Evolutionary conservation across 1,140 invertebrate species (phyloP), one percentile per base, ranked within the genome.

Genomic region (Sesamia nonagrioides): DNA sequence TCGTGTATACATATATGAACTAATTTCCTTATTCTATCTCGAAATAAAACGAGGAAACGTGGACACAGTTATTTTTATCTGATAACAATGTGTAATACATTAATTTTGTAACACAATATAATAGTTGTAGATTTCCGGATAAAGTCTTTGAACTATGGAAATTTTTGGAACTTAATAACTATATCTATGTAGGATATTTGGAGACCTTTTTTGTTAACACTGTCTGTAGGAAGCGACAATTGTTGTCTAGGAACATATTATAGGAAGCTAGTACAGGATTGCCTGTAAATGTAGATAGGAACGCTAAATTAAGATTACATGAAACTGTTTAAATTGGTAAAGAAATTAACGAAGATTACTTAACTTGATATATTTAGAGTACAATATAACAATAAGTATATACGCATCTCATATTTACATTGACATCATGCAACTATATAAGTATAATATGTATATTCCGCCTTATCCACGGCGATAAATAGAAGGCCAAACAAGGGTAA

Each of bases 151-250:
- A 58, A 60, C 54, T 45, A 27, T 74, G 71, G 71, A 74, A 74
- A 45, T 9, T 74, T 72, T 60, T 42, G 9, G 33, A 6, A 21
- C n/a, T 66, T 42, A 74, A 15, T 58, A 21, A 18, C 71, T 73
- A 9, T 73, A 74, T 74, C 71, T 74, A 60, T 74, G 18, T 27
- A 74, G 71, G 71, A 74, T 74, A 56, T 74, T 8, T 42, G 13
- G 37, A 27, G n/a, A 37, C 8, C 13, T 15, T 40, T 42, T 73
- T 42, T 15, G 13, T 58, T 21, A 27, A 68, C 1, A 68, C 18
- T 27, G 17, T 50, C 17, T 48, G 6, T 69, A 69, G 42, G 66
- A 69, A 69, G 66, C 17, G 61, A 9, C 7, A 40, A 15, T 3
- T 13, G n/a, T 61, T 17, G n/a, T 61, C 15, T 61, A 61, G 60